Evolutionary conservation across 2,888 invertebrate species (phyloP), one percentile per base, ranked within the genome.

Genomic region (Scrobipalpa atriplicella): DNA sequence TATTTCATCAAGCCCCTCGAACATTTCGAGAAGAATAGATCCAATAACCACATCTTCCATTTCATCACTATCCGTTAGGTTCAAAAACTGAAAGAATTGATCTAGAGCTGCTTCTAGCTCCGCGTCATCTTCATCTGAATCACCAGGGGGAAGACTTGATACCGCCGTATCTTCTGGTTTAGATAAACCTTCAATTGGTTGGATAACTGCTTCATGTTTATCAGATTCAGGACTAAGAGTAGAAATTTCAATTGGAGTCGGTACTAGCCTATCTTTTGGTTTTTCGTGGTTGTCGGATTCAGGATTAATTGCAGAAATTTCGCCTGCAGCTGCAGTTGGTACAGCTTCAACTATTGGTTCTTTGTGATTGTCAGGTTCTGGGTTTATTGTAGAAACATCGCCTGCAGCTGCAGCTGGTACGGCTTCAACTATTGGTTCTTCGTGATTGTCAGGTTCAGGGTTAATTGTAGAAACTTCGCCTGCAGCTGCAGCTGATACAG

Each of bases 1-100:
- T 47, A 47, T 16, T 47, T 47, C 47, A 47, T 47, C 47, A 64
- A 65, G 47, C 16, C 47, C 47, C 8, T 47, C 47, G 8, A 47
- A 47, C 47, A 47, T 10, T 47, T 47, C 47, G 5, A 47, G 16
- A 47, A 47, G 16, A 16, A 47, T 47, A 16, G 47, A 3, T 47
- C n/a, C 47, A 47, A 47, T n/a, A 16, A 47, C 47, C 1, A 47
- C 47, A 47, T 47, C 47, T 16, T 47, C 47, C 47, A 47, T 47
- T 47, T 47, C 47, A 16, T 47, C 47, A 16, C 47, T 47, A 10
- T 47, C 47, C 5, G 47, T 47, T 2, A 47, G n/a, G n/a, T 47
- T 47, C 16, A 47, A 47, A 16, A 47, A 47, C n/a, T n/a, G 16
- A n/a, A 47, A 47, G n/a, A 47, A 47, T 16, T 47, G n/a, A 16